Base-by-base conservation (phyloP, 64 coral and sea anemone genomes). In the Dendronephthya gigantea region DNA sequence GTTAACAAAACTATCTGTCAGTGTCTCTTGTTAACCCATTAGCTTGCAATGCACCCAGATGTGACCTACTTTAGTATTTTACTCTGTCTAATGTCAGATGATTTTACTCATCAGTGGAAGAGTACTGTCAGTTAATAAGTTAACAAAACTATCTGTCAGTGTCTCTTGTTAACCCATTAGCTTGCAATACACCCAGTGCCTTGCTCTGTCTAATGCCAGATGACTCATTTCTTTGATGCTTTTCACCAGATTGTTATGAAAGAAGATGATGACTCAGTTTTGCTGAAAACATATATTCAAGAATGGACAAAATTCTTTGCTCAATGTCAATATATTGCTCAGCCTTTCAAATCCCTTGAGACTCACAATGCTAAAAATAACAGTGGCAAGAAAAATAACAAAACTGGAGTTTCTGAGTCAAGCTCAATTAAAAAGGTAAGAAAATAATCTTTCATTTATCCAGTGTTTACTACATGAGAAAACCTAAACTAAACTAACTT, bases 301-400 rank as follows among this genome's bases (percentile, higher is more conserved):
- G 72, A 79, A 79, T 79, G 72, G 72, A 34, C 13, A 7, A 79
- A 34, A 39, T 79, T 79, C 36, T 79, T 79, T 39, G 36, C 32
- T 12, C 72, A 79, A 34, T 79, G 72, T 79, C 72, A 79, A 34
- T 79, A 79, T 79, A 79, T 79, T 36, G 36, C 72, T 36, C 72
- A 79, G 36, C 72, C 72, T 0, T 79, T 79, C 28, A 34, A 39
- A 79, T 79, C 72, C 2, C 72, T 79, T 12, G 72, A 79, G 36
- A 79, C 72, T 35, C 30, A 79, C 13, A 79, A 29, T 0, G 72
- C 72, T 17, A 79, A 79, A 34, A 79, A 79, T 34, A 79, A 79
- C 17, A 79, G 72, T 35, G 72, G 72, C 30, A 79, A 79, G 72
- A 79, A 34, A 79, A 79, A 4, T 12, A 79, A 36, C 32, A 79